phyloP scores from a whole-genome alignment of 2,797 vertebrate genomes.

The Melanotaenia pygmaea region DNA sequence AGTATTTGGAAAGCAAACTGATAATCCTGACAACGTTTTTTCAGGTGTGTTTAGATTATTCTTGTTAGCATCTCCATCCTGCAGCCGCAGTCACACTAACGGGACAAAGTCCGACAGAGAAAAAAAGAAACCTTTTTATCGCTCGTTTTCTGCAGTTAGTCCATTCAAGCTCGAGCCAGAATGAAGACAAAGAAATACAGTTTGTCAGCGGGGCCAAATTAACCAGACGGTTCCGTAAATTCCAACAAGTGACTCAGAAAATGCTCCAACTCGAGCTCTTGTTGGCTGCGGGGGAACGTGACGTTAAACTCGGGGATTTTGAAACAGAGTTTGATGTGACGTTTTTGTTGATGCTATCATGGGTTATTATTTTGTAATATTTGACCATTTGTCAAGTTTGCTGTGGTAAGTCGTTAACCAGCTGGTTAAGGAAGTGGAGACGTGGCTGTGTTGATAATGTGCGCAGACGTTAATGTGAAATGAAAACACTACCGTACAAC shows the following conservation, averaged over 20 bases:
- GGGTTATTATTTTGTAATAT: neutral
- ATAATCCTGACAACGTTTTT: no score
- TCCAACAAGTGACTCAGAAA: fast-evolving
- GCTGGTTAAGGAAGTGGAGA: neutral
- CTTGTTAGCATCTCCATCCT: neutral
- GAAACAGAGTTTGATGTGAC: conserved; percentile 2
- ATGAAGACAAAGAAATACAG: neutral
- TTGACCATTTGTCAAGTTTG: neutral
- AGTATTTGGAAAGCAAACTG: no score
- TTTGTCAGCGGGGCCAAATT: neutral
- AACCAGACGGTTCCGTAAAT: fast-evolving
- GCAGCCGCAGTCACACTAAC: no score
- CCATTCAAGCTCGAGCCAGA: neutral
- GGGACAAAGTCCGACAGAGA: neutral
- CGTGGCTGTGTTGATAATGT: neutral
- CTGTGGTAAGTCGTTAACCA: neutral
- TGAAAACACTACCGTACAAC: neutral
- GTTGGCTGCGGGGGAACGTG: fast-evolving
- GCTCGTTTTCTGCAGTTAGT: neutral
- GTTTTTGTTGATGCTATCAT: neutral
- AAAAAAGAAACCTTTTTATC: no score
- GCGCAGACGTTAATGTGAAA: neutral
- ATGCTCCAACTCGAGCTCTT: neutral
- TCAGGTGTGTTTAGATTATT: no score
- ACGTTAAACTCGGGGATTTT: neutral